These are phyloP conservation scores for Luscinia megarhynchos DNA, from an alignment of 2,797 vertebrate genomes.

Conservation along the genomic window DNA sequence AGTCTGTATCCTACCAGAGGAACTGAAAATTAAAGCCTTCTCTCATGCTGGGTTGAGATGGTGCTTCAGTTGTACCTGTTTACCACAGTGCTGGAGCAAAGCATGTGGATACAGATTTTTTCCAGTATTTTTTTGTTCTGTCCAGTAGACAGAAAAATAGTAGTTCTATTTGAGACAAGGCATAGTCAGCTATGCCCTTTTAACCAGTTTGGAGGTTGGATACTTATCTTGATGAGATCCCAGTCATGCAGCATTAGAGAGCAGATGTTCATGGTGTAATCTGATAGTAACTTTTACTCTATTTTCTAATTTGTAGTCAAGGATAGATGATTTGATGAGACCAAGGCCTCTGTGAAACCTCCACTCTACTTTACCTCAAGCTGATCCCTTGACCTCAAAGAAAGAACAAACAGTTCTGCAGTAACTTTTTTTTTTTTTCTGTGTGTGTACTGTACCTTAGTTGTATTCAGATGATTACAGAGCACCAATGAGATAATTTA, in stretches of 20 bases:
- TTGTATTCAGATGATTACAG: not conserved
- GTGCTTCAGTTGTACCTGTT: not conserved
- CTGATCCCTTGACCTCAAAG: conserved; percentile 47
- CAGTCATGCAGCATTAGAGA: not conserved
- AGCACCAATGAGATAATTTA: not conserved
- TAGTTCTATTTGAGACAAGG: not conserved
- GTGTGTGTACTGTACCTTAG: not conserved
- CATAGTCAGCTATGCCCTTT: conserved; percentile 8
- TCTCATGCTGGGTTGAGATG: not conserved
- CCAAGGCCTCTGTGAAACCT: conserved; percentile 45
- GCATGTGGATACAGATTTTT: conserved; percentile 7
- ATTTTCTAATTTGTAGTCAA: conserved; percentile 64
- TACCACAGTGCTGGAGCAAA: not conserved
- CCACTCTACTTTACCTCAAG: conserved; percentile 22
- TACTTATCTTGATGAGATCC: conserved; percentile 27
- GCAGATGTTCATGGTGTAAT: conserved; percentile 58
- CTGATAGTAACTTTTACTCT: conserved; percentile 52
- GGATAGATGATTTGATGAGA: conserved; percentile 67
- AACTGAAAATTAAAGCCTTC: not conserved
- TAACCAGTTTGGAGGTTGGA: not conserved
- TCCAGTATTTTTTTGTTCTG: not conserved
- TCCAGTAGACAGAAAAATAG: not conserved
- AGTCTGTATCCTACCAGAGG: not conserved
- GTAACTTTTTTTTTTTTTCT: not conserved
- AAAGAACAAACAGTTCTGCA: conserved; percentile 60